Evolutionary conservation across 1,140 invertebrate species (phyloP), one percentile per base, ranked within the genome.

Genomic region (Conus betulinus): DNA sequence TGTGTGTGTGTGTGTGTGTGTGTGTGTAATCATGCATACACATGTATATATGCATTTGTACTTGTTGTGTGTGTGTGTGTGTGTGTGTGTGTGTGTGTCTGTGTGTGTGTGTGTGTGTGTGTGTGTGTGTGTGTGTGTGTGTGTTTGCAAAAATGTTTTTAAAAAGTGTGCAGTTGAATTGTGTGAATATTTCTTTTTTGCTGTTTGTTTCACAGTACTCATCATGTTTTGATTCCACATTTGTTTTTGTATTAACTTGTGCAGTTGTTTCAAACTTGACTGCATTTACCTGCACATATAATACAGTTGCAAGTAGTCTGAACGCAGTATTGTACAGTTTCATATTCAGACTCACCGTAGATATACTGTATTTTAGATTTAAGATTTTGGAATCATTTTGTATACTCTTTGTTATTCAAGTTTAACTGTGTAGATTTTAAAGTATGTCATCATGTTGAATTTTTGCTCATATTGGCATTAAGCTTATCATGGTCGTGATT

Each of bases 1-100:
- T 78, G 76, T 78, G 76, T 78, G 76, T 78, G 76, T 27, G 76
- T 78, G 76, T 78, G 76, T 78, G 27, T 78, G 76, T 7, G 25
- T 78, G 76, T 27, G 76, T n/a, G n/a, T n/a, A n/a, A n/a, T n/a
- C n/a, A n/a, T 23, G 71, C 67, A 74, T 74, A 6, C 13, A n/a
- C 67, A 74, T 20, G 67, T 20, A 5, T 74, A n/a, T n/a, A n/a
- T n/a, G n/a, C n/a, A n/a, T n/a, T n/a, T n/a, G n/a, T n/a, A n/a
- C n/a, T n/a, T n/a, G n/a, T n/a, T n/a, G 4, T 78, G 76, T 39
- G 25, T 78, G 76, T 78, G 76, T 27, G 25, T 27, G 76, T 78
- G 25, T 6, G 1, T 78, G 76, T 25, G 20, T 74, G 67, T 39
- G 39, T 39, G 3, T 39, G 39, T 39, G 39, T 39, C 0, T 39